Evolutionary conservation across 2,888 invertebrate species (phyloP), one percentile per base, ranked within the genome.

Genomic region (Hypsopygia costalis): DNA sequence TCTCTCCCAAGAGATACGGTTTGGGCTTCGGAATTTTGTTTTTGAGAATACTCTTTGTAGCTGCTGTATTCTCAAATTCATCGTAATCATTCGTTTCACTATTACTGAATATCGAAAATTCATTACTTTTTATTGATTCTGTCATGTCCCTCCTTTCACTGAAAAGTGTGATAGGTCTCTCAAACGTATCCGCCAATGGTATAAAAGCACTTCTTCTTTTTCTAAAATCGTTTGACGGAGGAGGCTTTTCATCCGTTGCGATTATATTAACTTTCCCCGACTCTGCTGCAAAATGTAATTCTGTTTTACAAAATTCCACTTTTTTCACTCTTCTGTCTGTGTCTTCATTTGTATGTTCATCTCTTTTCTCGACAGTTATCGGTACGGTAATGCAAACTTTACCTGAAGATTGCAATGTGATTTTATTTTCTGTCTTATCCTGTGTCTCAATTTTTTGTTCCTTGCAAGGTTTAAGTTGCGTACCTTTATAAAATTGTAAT

Each of bases 291-390:
- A 96, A 96, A 73, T 96, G 96, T 16, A 96, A 92, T 81, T 96
- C 96, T 0, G 96, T 96, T 82, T 96, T 96, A 67, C 95, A 95
- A 74, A 96, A 96, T 61, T 94, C 95, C 0, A 96, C 96, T 75
- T 92, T 94, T 69, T 95, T 95, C 1, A 90, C 82, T 66, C 87
- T 91, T 54, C 87, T 83, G 34, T 87, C 87, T 42, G 48, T 57
- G 31, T 83, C 82, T 43, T 86, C 86, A 45, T 63, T 75, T 0
- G 31, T 42, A 37, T 63, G 71, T 46, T 69, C 69, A 40, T 65
- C 62, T 32, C 73, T 71, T n/a, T 52, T 56, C 59, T 80, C 79
- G 28, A 78, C 52, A 22, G 72, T 74, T 27, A 78, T 62, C 11
- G 88, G 85, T 46, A 88, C 67, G 9, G 80, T 81, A 52, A 87